Conservation (phyloP, 2,888 invertebrate species). For the Ashinkailepas kermadecensis region DNA sequence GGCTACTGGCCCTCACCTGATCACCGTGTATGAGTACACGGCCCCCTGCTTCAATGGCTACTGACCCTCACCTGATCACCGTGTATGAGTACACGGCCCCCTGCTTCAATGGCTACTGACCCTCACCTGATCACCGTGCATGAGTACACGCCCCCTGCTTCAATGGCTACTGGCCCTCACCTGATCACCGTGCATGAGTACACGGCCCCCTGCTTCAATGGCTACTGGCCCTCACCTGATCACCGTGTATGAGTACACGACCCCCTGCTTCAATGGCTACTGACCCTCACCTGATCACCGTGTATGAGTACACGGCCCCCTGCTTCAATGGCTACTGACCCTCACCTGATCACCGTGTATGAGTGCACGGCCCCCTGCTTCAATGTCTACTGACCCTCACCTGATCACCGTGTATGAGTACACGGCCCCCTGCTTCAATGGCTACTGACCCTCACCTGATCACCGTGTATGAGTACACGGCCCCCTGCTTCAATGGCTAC, state of each 20-base stretch:
- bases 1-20: constrained; percentile 34
- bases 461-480: constrained; percentile 38
- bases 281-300: constrained; percentile 36
- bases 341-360: constrained; percentile 38
- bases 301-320: constrained; percentile 38
- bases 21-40: constrained; percentile 39
- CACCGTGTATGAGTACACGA: constrained; percentile 38
- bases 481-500: constrained; percentile 35
- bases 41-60: constrained; percentile 35
- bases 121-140: constrained; percentile 38
- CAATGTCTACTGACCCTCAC: constrained; percentile 28
- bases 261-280: constrained; percentile 35
- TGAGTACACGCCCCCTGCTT: constrained; percentile 37
- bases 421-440: constrained; percentile 35
- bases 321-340: constrained; percentile 31
- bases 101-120: constrained; percentile 32
- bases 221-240: constrained; percentile 35
- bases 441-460: constrained; percentile 35
- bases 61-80: constrained; percentile 35
- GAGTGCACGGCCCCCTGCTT: constrained; percentile 36
- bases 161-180: constrained; percentile 32
- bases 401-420: constrained; percentile 39
- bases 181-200: constrained; percentile 39
- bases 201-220: constrained; percentile 35
- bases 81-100: constrained; percentile 38